Percentiles rank a stretch among this genome's conserved stretches.
phyloP scores from a whole-genome alignment of 2,113 vertebrate species.

The Heteronetta atricapilla region DNA sequence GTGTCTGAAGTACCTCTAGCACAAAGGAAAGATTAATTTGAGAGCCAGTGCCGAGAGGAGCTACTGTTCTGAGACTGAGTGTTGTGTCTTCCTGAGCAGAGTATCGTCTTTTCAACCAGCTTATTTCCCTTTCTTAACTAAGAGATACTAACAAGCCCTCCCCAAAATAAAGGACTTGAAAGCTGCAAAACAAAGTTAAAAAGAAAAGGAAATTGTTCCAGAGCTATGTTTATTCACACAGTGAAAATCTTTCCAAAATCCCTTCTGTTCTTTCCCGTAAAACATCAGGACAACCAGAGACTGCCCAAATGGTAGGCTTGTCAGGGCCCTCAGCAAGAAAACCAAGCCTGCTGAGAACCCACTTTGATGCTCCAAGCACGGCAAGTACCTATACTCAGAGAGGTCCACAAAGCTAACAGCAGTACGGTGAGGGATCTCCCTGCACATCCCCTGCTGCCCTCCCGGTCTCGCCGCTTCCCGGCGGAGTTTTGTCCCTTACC shows the following conservation, averaged over 20 bases:
- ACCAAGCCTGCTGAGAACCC: background rate
- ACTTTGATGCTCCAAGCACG: background rate
- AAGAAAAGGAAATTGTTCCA: background rate
- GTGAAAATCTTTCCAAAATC: background rate
- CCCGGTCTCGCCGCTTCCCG: background rate
- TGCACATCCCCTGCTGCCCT: background rate
- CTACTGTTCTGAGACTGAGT: background rate
- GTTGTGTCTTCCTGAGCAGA: background rate
- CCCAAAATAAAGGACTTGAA: background rate
- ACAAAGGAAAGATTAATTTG: background rate
- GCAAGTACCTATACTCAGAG: fast-evolving
- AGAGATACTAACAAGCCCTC: background rate
- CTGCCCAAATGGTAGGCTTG: background rate
- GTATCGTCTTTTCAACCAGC: background rate
- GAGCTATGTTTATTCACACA: background rate
- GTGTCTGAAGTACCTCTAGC: background rate
- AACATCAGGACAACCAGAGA: background rate
- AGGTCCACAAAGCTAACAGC: background rate
- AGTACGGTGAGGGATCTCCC: background rate
- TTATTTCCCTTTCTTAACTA: background rate
- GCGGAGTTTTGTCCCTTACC: fast-evolving
- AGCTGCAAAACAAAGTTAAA: background rate
- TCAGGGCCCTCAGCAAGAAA: background rate
- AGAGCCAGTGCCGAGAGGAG: background rate
- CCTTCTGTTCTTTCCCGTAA: background rate